These are phyloP conservation scores for Reinhardtius hippoglossoides DNA, from an alignment of 2,113 vertebrate genomes.

Conservation along the genomic window DNA sequence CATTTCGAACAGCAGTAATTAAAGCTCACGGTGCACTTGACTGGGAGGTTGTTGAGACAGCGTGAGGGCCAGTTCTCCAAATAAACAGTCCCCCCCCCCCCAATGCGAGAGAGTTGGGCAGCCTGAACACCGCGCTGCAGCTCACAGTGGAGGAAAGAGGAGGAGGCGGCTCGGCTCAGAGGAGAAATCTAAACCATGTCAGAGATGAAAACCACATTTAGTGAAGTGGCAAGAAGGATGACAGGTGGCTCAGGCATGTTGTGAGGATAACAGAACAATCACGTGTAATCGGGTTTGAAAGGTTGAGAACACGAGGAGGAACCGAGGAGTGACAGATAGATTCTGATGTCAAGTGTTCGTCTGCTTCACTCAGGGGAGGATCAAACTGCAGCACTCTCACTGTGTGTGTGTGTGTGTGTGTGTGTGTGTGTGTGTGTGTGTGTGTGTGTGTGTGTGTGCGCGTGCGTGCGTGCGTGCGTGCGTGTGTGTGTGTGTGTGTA, in stretches of 20 bases:
- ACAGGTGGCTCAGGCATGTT: conserved; percentile 58
- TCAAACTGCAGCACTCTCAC: conserved; percentile 24
- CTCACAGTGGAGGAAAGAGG: conserved; percentile 23
- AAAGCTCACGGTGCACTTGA: conserved; percentile 68
- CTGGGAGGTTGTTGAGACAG: conserved; percentile 76
- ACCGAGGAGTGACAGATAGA: conserved; percentile 38
- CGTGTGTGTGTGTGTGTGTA: neutral
- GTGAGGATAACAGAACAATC: conserved; percentile 56
- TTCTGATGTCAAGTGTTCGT: conserved; percentile 71
- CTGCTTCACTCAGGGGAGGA: conserved; percentile 7
- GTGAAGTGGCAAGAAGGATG: conserved; percentile 56
- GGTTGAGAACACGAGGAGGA: conserved; percentile 52
- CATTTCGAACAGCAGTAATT: conserved; percentile 80
- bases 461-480: neutral
- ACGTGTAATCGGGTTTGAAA: conserved; percentile 73
- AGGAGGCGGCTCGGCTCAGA: conserved; percentile 22
- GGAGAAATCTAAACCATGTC: conserved; percentile 59
- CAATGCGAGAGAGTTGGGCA: neutral
- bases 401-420: neutral
- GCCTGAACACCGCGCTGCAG: neutral
- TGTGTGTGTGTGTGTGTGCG: neutral
- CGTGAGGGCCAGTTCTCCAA: conserved; percentile 69
- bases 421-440: neutral
- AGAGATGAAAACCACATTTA: conserved; percentile 73
- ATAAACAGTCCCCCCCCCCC: conserved; percentile 66